Base-by-base conservation (phyloP, 1,140 invertebrate genomes). In the Lepidurus packardi region DNA sequence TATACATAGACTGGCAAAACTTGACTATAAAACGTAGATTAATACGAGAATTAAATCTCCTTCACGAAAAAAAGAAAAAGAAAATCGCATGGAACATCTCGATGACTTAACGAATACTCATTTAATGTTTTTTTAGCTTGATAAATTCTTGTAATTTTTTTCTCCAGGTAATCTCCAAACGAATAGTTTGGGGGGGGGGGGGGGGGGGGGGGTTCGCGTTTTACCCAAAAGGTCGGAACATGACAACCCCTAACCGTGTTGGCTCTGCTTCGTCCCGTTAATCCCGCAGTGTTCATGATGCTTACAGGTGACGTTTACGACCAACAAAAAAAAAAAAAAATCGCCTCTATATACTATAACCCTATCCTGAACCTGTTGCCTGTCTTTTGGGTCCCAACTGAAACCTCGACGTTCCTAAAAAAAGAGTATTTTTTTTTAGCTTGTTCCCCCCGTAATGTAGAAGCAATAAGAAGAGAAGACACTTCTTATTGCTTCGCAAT, bases 281-380 rank as follows among this genome's bases (percentile, higher is more conserved):
- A 65, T 65, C 53, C 53, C 53, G 53, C 53, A 21, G 53, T 65
- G 53, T 65, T 65, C 53, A 65, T 65, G 53, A 65, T 65, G 53
- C 53, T 65, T 65, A 65, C 53, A 65, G 53, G 53, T 65, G 53
- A 65, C 53, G 53, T 65, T 65, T 65, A 65, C 53, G 53, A 65
- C 53, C 53, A 65, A 65, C 53, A 65, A n/a, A 0, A 65, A 65
- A 65, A 65, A 34, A 34, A 34, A 65, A 65, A 65, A 65, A 65
- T 65, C 47, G 8, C 13, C 53, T 65, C 3, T 4, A 4, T 34
- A 3, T 34, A 65, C 16, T 65, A 65, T 65, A 65, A 65, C 53
- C 53, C n/a, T 21, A 65, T 65, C 21, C 16, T 65, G 21, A 34
- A 65, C 53, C 53, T 65, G 21, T 8, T 65, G 53, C 53, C 53